These are phyloP conservation scores for Theristicus caerulescens DNA, from an alignment of 2,113 vertebrate species.

Conservation along the genomic window DNA sequence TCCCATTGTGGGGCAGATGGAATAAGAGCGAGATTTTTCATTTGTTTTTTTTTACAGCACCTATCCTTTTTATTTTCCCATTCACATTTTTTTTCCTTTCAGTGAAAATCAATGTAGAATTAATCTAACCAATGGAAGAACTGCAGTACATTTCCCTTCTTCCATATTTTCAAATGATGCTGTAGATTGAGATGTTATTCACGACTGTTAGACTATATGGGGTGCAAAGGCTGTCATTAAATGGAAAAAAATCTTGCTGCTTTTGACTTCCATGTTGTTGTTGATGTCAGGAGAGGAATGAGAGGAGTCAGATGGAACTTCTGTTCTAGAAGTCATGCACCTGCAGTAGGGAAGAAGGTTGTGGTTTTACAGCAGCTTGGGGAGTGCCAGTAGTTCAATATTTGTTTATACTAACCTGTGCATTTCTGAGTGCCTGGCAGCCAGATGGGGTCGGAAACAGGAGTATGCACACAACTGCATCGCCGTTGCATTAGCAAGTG, in stretches of 20 bases:
- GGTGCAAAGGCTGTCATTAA: background rate
- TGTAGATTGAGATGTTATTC: background rate
- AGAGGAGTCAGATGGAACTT: background rate
- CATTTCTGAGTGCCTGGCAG: accelerated
- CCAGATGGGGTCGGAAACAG: background rate
- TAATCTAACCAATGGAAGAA: background rate
- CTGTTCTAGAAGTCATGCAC: background rate
- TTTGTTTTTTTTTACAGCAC: background rate
- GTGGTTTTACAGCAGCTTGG: background rate
- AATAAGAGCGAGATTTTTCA: background rate
- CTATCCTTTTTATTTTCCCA: accelerated
- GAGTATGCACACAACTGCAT: background rate
- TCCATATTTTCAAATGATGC: background rate
- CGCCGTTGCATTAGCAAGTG: accelerated
- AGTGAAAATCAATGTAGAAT: background rate
- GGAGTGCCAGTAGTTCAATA: background rate
- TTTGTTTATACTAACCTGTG: background rate
- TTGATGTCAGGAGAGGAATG: background rate
- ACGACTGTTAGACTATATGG: background rate
- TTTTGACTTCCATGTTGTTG: background rate
- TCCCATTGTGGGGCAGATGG: background rate
- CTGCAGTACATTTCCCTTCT: background rate
- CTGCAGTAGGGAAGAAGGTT: background rate
- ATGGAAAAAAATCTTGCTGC: background rate
- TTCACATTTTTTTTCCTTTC: background rate